These are phyloP conservation scores for Anthopleura sola DNA, from an alignment of 64 coral and sea anemone genomes.

Conservation along the genomic window DNA sequence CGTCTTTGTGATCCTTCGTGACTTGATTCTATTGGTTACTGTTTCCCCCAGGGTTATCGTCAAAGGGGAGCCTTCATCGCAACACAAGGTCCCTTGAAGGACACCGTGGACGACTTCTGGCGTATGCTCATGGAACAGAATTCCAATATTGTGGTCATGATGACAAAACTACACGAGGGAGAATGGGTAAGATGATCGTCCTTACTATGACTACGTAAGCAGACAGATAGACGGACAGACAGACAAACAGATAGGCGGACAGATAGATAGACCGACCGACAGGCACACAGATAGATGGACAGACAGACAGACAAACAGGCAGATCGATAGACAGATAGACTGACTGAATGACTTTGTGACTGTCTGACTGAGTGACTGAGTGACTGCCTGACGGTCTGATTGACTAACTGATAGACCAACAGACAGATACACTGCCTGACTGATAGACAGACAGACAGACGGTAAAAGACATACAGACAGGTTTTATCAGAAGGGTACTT, in stretches of 20 bases:
- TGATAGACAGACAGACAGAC: not conserved
- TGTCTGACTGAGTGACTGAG: not conserved
- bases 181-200: slow-evolving; percentile 61
- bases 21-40: not conserved
- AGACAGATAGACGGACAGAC: not conserved
- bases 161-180: slow-evolving; percentile 71
- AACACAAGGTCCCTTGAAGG: slow-evolving; percentile 77
- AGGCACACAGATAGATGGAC: too few species aligned
- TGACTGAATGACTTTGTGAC: not conserved
- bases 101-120: slow-evolving; percentile 92
- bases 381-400: too few species aligned
- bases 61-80: slow-evolving; percentile 76
- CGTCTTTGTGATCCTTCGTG: not conserved
- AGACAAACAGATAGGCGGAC: too few species aligned
- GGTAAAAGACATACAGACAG: too few species aligned
- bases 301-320: too few species aligned
- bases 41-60: slow-evolving; percentile 67
- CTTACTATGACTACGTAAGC: not conserved
- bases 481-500: too few species aligned
- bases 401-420: too few species aligned
- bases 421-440: not conserved
- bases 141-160: slow-evolving; percentile 83
- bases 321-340: too few species aligned
- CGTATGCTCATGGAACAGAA: slow-evolving; percentile 94
- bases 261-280: not conserved